Evolutionary conservation across 2,888 invertebrate genomes (phyloP), one percentile per base, ranked within the genome.

Genomic region (Cerastis rubricosa): DNA sequence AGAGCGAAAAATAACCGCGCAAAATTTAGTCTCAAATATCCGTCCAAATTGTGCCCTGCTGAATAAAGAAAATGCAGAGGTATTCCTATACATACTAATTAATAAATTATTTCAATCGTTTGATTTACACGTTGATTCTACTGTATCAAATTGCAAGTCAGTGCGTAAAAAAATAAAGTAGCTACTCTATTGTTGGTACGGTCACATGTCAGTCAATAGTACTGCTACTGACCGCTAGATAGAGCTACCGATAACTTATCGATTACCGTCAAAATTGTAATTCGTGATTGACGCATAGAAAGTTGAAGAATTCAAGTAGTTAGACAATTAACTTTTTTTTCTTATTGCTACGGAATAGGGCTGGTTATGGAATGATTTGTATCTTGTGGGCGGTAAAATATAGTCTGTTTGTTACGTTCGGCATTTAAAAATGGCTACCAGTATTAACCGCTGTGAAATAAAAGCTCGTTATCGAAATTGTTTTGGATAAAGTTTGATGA

Each of bases 191-290:
- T 86, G 82, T 87, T 87, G 85, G 85, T 87, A 87, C 65, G 85
- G 87, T 89, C 88, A 84, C 87, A 87, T 87, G 90, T 87, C 89
- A 87, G 80, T 88, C 84, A 79, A 78, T 84, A 90, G 88, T 93
- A 85, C 85, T 81, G 93, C 95, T 95, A 94, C 94, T 92, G 91
- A 79, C 92, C 93, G 91, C 90, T 91, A 95, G 95, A 95, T 96
- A 77, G 92, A 91, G 91, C 90, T 84, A 93, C 92, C 85, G 93
- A 94, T 94, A 94, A 93, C 89, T 89, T 93, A 93, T 94, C 93
- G 92, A 94, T 94, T 94, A 95, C 93, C 91, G 92, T 90, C 92
- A 90, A 89, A 90, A 86, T 85, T 84, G 83, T 90, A 88, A 87
- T 87, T 89, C 86, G 76, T 94, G 94, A 94, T 94, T 94, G 94